These are phyloP conservation scores for Mnemiopsis leidyi DNA, from an alignment of 37 sponge, comb jelly and placozoan genomes.

Conservation along the genomic window DNA sequence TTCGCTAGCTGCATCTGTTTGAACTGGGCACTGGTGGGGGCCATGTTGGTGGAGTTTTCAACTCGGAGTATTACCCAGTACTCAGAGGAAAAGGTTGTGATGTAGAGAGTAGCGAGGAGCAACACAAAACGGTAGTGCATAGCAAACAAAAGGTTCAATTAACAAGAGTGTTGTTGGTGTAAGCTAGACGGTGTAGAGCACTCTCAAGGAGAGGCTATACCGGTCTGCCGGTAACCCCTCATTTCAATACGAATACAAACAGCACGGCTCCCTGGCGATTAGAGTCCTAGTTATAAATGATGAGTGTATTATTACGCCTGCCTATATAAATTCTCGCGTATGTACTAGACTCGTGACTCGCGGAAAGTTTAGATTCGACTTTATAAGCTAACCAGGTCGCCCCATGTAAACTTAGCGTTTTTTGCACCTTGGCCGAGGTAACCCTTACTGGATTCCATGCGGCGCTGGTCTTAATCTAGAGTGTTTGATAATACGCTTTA, in stretches of 20 bases:
- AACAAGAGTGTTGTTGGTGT: background rate
- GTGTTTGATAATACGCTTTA: background rate
- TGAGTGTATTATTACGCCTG: background rate
- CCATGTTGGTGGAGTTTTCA: background rate
- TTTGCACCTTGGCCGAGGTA: background rate
- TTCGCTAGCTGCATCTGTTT: background rate
- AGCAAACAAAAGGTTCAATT: background rate
- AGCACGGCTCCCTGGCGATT: too few species aligned
- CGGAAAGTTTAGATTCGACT: background rate
- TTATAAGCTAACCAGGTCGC: background rate
- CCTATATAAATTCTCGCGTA: background rate
- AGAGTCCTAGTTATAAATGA: background rate
- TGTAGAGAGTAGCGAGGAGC: background rate
- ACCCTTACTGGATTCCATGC: background rate
- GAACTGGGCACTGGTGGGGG: conserved; percentile 13
- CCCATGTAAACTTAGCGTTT: background rate
- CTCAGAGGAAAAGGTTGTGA: background rate
- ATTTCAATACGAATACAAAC: background rate
- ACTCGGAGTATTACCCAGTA: background rate
- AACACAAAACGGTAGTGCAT: background rate
- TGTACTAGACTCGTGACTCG: background rate
- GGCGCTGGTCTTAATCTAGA: background rate
- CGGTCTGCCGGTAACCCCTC: background rate
- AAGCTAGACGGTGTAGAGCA: background rate
- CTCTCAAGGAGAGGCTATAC: background rate